Percentiles rank a stretch among this genome's conserved stretches.
These are phyloP conservation scores for Goniozus legneri DNA, from an alignment of 1,140 invertebrate genomes.

Conservation along the genomic window DNA sequence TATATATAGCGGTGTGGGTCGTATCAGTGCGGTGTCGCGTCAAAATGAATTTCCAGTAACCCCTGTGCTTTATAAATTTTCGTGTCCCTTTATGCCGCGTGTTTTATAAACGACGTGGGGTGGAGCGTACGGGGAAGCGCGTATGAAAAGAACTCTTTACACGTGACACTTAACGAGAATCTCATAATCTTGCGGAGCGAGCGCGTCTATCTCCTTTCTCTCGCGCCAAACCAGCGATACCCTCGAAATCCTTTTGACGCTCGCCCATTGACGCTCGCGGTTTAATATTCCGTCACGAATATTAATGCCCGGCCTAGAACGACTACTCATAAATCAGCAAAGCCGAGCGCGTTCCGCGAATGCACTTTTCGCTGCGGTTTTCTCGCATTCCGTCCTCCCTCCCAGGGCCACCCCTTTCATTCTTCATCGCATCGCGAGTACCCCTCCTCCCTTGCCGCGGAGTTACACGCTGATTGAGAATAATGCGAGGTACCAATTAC, in stretches of 20 bases:
- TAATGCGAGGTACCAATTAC: slow-evolving; percentile 32
- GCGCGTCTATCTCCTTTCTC: slow-evolving; percentile 16
- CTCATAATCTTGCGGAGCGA: slow-evolving; percentile 27
- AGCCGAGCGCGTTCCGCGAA: slow-evolving; percentile 13
- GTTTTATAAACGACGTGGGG: slow-evolving; percentile 19
- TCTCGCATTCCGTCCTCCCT: neutral
- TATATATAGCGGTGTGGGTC: too few species aligned
- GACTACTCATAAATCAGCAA: slow-evolving; percentile 29
- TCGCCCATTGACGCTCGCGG: slow-evolving; percentile 29
- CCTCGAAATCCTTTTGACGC: slow-evolving; percentile 33
- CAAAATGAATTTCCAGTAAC: too few species aligned
- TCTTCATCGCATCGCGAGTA: neutral
- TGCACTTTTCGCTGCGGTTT: slow-evolving; percentile 30
- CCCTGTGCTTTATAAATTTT: slow-evolving; percentile 25
- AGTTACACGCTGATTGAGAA: slow-evolving; percentile 27
- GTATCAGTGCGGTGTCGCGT: too few species aligned
- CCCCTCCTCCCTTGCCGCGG: slow-evolving; percentile 7
- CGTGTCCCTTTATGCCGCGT: slow-evolving; percentile 19
- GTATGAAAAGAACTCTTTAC: slow-evolving; percentile 32
- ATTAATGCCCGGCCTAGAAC: slow-evolving; percentile 28
- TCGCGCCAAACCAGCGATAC: too few species aligned
- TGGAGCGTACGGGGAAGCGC: neutral
- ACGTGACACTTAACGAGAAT: slow-evolving; percentile 32
- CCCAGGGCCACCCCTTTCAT: neutral
- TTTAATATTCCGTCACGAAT: slow-evolving; percentile 34